These are phyloP conservation scores for Acanthochromis polyacanthus DNA, from an alignment of 2,113 vertebrate species.

Conservation along the genomic window DNA sequence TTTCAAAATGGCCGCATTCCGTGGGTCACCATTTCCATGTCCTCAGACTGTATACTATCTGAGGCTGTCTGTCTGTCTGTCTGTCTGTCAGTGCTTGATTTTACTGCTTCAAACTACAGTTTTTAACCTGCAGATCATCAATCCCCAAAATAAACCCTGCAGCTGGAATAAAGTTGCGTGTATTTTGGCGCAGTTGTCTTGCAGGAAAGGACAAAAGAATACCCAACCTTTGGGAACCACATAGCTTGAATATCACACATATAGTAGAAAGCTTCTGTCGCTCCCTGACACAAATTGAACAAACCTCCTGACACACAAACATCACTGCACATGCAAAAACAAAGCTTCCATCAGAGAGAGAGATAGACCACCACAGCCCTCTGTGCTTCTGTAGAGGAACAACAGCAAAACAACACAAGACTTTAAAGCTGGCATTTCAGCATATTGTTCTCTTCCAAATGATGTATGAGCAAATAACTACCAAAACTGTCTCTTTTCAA, in stretches of 20 bases:
- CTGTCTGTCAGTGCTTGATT: slow-evolving; percentile 14
- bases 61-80: background rate
- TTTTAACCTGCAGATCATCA: background rate
- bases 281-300: slow-evolving; percentile 60
- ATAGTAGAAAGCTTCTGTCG: slow-evolving; percentile 42
- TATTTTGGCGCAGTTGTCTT: no score
- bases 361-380: slow-evolving; percentile 41
- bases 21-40: no score
- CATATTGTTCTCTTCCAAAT: background rate
- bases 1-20: no score
- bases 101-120: background rate
- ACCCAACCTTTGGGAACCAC: slow-evolving; percentile 18
- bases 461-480: background rate
- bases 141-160: slow-evolving; percentile 1
- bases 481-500: no score
- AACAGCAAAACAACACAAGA: slow-evolving; percentile 27
- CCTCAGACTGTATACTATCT: slow-evolving; percentile 40
- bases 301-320: slow-evolving; percentile 41
- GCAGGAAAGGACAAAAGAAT: background rate
- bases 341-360: background rate
- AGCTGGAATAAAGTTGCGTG: slow-evolving; percentile 13
- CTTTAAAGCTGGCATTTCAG: background rate
- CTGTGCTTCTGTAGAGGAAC: slow-evolving; percentile 50
- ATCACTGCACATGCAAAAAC: slow-evolving; percentile 36
- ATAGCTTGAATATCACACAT: slow-evolving; percentile 12